These are phyloP conservation scores for Meloidogyne floridensis DNA, from an alignment of 1,140 invertebrate genomes.

Conservation along the genomic window DNA sequence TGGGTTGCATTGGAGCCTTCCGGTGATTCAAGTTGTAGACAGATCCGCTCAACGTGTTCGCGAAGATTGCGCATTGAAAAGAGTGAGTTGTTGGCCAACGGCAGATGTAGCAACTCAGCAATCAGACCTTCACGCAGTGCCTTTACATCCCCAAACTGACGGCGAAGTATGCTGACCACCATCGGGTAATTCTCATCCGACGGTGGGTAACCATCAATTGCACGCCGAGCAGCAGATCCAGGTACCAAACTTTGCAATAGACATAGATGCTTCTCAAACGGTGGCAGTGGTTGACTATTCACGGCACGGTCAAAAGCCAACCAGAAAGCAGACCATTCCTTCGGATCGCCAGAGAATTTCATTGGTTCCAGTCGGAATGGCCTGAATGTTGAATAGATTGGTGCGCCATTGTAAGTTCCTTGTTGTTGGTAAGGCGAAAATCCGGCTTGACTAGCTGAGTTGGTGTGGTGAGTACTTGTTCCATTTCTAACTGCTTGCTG, in stretches of 20 bases:
- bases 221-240: not conserved
- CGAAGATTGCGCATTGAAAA: not conserved
- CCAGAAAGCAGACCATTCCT: constrained; percentile 19
- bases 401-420: too few relatives aligned
- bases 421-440: too few relatives aligned
- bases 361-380: not conserved
- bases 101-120: not conserved
- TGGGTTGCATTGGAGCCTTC: too few relatives aligned
- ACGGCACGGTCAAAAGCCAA: not conserved
- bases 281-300: not conserved
- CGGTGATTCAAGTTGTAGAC: too few relatives aligned
- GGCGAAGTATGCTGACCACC: not conserved
- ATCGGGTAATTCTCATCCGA: constrained; percentile 14
- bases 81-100: not conserved
- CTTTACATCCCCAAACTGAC: not conserved
- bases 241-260: not conserved
- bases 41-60: not conserved
- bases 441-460: too few relatives aligned
- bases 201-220: not conserved
- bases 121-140: not conserved
- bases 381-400: not conserved
- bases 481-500: too few relatives aligned
- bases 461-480: too few relatives aligned
- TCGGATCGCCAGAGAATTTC: not conserved
- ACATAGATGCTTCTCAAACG: not conserved